phyloP scores from a whole-genome alignment of 2,888 invertebrate species.

The Polyommatus icarus region DNA sequence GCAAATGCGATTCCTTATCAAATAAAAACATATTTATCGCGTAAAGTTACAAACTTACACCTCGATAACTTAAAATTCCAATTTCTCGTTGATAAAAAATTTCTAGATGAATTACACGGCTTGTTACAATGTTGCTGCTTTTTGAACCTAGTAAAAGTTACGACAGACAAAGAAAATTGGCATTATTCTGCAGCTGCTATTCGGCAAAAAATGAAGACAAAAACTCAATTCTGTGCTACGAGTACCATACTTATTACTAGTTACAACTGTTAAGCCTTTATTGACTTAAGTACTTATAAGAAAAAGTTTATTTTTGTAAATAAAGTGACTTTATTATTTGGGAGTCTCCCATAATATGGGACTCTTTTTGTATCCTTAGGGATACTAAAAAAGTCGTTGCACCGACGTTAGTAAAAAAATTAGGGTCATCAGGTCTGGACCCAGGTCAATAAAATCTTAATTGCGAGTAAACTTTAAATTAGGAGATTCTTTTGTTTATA shows the following conservation, averaged over 20 bases:
- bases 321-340: not conserved
- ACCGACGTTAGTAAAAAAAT: not conserved
- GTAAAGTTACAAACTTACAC: not conserved
- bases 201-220: no score
- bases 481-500: no score
- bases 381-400: not conserved
- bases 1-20: not conserved
- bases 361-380: no score
- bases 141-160: no score
- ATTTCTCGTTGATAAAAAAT: not conserved
- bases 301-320: not conserved
- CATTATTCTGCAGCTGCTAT: no score
- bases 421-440: not conserved
- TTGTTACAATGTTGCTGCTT: not conserved
- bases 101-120: not conserved
- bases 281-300: no score
- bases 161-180: no score
- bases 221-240: no score
- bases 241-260: no score
- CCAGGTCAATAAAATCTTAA: not conserved
- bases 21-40: conserved; percentile 17
- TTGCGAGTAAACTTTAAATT: not conserved
- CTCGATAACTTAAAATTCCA: conserved; percentile 1
- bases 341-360: no score
- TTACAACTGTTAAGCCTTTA: no score